These are phyloP conservation scores for Rhinolophus sinicus DNA, from an alignment of 2,113 vertebrate species.

Conservation along the genomic window DNA sequence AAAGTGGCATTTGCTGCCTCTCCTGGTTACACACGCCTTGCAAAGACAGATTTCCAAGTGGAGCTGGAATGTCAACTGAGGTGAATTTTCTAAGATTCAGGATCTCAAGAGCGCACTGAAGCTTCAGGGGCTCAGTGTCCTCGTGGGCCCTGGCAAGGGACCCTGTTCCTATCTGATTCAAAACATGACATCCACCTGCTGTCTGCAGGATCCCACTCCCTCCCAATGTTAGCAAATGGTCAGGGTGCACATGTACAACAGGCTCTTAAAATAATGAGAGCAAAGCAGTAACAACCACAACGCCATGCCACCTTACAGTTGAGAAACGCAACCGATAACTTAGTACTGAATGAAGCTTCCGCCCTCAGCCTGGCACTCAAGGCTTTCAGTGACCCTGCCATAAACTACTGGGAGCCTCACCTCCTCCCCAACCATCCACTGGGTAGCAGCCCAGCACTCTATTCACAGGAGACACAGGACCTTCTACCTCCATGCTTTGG, in stretches of 20 bases:
- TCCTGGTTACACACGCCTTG: constrained; percentile 57
- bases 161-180: background rate
- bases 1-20: constrained; percentile 56
- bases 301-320: background rate
- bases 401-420: background rate
- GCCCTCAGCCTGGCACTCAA: background rate
- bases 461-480: background rate
- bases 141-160: background rate
- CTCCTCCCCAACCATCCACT: background rate
- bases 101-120: background rate
- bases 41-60: constrained; percentile 49
- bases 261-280: background rate
- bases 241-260: background rate
- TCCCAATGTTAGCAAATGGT: background rate
- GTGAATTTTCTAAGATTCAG: constrained; percentile 58
- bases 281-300: background rate
- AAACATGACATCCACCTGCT: background rate
- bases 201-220: background rate
- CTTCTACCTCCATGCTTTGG: background rate
- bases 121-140: background rate
- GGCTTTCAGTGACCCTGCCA: background rate
- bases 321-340: background rate
- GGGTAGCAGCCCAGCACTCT: background rate
- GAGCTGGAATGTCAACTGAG: constrained; percentile 50
- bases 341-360: background rate